Base-by-base conservation (phyloP, 2,797 vertebrate species). In the Malacoraja senta region DNA sequence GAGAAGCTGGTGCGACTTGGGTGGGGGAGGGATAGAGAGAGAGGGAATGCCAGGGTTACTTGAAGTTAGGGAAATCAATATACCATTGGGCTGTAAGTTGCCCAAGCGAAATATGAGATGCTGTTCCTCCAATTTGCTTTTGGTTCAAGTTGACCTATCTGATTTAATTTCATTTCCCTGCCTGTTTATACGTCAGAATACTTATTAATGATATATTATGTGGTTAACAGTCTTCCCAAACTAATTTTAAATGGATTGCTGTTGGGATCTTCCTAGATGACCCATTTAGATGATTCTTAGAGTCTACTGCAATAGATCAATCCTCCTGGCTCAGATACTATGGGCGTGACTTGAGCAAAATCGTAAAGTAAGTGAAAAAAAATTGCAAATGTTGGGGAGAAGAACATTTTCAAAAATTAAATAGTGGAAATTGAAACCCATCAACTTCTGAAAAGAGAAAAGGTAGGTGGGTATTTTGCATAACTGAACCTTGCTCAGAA, bases 191-290 rank as follows among this genome's bases (percentile, higher is more conserved):
- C 35, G 38, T 19, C 21, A 44, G 79, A 19, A 44, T 61, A 24
- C 58, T 84, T 63, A 61, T 84, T 29, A 84, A 61, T 61, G 53
- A 4, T 29, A n/a, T 63, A 63, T 84, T 13, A 63, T 17, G 29
- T 63, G 53, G 81, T 61, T 53, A 29, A 29, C 26, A 15, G 80
- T 84, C 81, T 84, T 84, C 53, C 13, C 61, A 63, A 63, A 53
- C 81, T 84, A 84, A 63, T 84, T 61, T 84, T 84, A 53, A 84
- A n/a, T 61, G 81, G 81, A 84, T 61, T 21, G 58, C 53, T n/a
- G 58, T 58, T 84, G 58, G 26, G 58, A 84, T 7, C 81, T 84
- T 84, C 81, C 29, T 84, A 63, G 12, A 17, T 63, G 58, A 63
- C 81, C 81, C 53, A 84, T 84, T 84, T 84, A 84, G 58, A 63